A percentile compares a stretch with the other conserved stretches of the same genome.
Conservation (phyloP, 2,888 invertebrate genomes). For the Leptinotarsa rubiginosa region DNA sequence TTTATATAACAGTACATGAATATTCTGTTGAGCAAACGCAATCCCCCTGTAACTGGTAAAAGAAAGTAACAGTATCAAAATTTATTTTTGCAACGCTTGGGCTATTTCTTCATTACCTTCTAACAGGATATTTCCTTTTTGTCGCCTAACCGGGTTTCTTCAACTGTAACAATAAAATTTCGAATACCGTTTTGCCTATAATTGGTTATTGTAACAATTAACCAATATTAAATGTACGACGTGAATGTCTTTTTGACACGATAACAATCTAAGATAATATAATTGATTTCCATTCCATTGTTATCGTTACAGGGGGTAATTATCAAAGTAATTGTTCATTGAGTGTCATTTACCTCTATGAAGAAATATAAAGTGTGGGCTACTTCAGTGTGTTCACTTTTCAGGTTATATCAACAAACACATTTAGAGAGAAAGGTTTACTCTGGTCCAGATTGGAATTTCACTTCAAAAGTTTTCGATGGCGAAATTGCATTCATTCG, state of each 20-base stretch:
- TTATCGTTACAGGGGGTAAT: slow-evolving; percentile 44
- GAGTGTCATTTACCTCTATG: slow-evolving; percentile 39
- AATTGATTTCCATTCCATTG: slow-evolving; percentile 47
- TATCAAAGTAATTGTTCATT: slow-evolving; percentile 43
- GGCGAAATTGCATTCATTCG: background rate
- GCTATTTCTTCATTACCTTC: slow-evolving; percentile 35
- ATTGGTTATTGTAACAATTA: slow-evolving; percentile 48
- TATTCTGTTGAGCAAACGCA: background rate
- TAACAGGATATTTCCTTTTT: slow-evolving; percentile 36
- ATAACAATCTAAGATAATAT: slow-evolving; percentile 45
- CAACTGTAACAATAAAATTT: slow-evolving; percentile 34
- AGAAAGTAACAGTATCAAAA: slow-evolving; percentile 25
- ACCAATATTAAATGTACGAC: slow-evolving; percentile 41
- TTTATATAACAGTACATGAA: too few relatives aligned
- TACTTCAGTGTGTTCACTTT: background rate
- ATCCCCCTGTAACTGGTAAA: background rate
- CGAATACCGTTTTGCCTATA: slow-evolving; percentile 32
- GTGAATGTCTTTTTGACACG: slow-evolving; percentile 40
- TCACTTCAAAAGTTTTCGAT: background rate
- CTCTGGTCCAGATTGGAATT: background rate
- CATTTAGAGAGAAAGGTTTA: background rate
- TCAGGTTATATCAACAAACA: background rate
- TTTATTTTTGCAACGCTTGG: slow-evolving; percentile 29
- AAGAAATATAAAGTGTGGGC: slow-evolving; percentile 5
- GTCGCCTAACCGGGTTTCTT: slow-evolving; percentile 38